Evolutionary conservation across 2,888 invertebrate genomes (phyloP).

Genomic region (Neocrepidodera transversa): DNA sequence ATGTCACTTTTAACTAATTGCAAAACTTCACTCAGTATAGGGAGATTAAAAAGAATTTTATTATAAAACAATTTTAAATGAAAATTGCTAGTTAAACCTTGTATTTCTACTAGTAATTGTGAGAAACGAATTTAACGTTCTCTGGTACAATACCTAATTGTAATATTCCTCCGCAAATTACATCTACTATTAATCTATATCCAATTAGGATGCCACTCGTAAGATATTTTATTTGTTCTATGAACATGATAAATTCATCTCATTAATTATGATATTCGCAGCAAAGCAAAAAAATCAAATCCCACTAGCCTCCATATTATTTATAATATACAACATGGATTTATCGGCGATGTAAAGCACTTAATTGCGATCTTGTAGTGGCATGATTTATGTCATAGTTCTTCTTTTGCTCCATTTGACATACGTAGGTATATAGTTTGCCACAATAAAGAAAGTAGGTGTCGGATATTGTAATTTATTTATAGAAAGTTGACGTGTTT

Average conservation of each 20-base stretch:
- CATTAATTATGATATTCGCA: slow-evolving; percentile 8
- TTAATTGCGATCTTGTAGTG: slow-evolving; percentile 13
- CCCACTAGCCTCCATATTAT: slow-evolving; percentile 10
- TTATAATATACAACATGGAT: slow-evolving; percentile 11
- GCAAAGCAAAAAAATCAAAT: not conserved
- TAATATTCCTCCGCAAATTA: not conserved
- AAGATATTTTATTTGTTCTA: not conserved
- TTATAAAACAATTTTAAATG: too few species aligned
- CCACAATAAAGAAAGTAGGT: too few species aligned
- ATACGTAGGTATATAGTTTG: not conserved
- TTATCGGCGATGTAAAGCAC: slow-evolving; percentile 6
- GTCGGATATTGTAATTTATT: too few species aligned
- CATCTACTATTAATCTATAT: not conserved
- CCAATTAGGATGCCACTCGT: not conserved
- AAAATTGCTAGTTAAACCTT: not conserved
- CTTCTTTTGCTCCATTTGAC: not conserved
- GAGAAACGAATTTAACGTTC: not conserved
- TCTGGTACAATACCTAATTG: not conserved
- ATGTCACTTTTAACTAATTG: too few species aligned
- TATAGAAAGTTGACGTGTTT: too few species aligned
- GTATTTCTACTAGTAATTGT: not conserved
- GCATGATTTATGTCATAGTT: slow-evolving; percentile 4
- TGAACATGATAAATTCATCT: slow-evolving; percentile 1
- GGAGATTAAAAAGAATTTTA: too few species aligned
- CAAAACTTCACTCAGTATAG: too few species aligned